phyloP scores from a whole-genome alignment of 2,797 vertebrate genomes.

The Anisognathus igniventris region DNA sequence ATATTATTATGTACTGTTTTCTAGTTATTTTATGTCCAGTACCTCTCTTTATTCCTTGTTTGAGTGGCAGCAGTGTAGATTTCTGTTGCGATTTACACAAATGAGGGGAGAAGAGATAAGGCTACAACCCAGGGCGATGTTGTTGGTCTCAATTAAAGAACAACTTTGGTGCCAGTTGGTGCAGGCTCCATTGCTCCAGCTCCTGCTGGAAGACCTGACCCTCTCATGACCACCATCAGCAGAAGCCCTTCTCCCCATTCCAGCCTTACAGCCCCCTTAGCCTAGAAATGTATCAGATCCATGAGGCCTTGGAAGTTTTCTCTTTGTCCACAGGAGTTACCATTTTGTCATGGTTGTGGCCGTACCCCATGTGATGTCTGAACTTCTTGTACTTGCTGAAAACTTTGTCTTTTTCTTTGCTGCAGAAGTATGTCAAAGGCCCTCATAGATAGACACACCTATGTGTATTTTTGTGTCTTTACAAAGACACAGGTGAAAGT shows the following conservation, averaged over 20 bases:
- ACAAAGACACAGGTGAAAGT: not conserved
- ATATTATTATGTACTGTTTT: not conserved
- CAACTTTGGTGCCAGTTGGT: not conserved
- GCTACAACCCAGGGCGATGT: not conserved
- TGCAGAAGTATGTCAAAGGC: not conserved
- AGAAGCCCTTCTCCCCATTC: not conserved
- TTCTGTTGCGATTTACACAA: not conserved
- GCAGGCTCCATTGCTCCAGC: fast-evolving
- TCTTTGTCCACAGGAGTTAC: not conserved
- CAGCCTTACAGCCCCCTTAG: not conserved
- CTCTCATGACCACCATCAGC: not conserved
- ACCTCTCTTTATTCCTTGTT: not conserved
- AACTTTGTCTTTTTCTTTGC: not conserved
- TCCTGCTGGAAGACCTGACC: not conserved
- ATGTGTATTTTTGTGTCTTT: not conserved
- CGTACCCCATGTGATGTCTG: not conserved
- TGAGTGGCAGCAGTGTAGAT: not conserved
- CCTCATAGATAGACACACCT: too few species aligned
- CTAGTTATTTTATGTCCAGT: not conserved
- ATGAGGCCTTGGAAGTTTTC: not conserved
- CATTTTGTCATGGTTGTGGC: not conserved
- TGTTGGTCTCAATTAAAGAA: not conserved
- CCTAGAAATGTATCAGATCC: not conserved
- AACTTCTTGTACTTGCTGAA: not conserved
- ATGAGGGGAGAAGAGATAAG: not conserved